Percentiles rank a stretch among this genome's conserved stretches.
Conservation (phyloP, 2,113 vertebrate genomes). For the Motacilla tschutschensis region DNA sequence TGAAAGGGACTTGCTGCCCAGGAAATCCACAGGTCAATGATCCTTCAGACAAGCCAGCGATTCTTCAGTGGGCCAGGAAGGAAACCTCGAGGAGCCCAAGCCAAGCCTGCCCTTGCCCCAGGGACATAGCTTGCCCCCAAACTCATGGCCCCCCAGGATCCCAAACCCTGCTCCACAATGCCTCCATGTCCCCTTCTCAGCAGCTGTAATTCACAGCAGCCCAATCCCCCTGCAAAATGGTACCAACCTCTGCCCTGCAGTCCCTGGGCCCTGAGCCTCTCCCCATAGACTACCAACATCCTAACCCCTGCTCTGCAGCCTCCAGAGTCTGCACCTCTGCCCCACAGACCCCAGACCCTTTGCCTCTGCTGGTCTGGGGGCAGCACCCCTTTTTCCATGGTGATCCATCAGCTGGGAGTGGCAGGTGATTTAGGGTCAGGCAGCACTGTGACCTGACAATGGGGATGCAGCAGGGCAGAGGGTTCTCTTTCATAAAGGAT, state of each 20-base stretch:
- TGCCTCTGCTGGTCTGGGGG: not conserved
- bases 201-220: not conserved
- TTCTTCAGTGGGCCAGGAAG: slow-evolving; percentile 32
- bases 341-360: not conserved
- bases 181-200: not conserved
- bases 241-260: not conserved
- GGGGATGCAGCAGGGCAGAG: not conserved
- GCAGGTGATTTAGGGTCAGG: slow-evolving; percentile 52
- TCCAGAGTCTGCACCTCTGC: not conserved
- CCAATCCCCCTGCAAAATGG: not conserved
- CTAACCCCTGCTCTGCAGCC: not conserved
- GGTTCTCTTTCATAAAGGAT: slow-evolving; percentile 62
- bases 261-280: not conserved
- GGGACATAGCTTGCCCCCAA: not conserved
- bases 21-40: slow-evolving; percentile 41
- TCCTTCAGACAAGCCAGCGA: slow-evolving; percentile 20
- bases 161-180: not conserved
- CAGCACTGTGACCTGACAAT: not conserved
- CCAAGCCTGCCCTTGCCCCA: not conserved
- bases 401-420: not conserved
- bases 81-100: not conserved
- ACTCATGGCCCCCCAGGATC: not conserved
- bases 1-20: slow-evolving; percentile 48
- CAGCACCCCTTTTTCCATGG: not conserved
- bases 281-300: not conserved